These are phyloP conservation scores for Capitulum mitella DNA, from an alignment of 2,888 invertebrate genomes.

Conservation along the genomic window DNA sequence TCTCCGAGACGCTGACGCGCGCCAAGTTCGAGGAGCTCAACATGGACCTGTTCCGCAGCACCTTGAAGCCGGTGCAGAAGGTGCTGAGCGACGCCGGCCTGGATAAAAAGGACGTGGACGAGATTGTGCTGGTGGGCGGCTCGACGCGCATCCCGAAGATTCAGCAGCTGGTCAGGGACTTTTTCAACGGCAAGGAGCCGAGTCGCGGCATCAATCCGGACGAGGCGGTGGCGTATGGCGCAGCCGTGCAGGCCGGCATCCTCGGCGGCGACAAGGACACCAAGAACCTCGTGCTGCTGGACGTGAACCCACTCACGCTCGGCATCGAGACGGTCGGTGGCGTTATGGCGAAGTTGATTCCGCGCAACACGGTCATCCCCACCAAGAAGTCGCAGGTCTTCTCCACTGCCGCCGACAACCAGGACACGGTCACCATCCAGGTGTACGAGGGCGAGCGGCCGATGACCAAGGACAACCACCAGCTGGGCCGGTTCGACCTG, in stretches of 20 bases:
- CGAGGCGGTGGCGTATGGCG: conserved; percentile 97
- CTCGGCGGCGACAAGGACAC: conserved; percentile 95
- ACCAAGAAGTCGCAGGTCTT: conserved; percentile 99
- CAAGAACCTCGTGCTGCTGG: conserved; percentile 79
- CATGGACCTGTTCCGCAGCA: conserved; percentile 70
- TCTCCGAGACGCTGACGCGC: conserved; percentile 93
- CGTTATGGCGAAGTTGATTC: conserved; percentile 98
- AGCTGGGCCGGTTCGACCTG: conserved; percentile 95
- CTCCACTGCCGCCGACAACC: conserved; percentile 98
- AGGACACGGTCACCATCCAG: conserved; percentile 97
- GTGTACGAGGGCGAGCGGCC: conserved; percentile 98
- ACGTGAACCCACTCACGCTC: conserved; percentile 97
- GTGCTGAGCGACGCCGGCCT: conserved; percentile 98
- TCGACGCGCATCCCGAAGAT: conserved; percentile 99
- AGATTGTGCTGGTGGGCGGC: conserved; percentile 97
- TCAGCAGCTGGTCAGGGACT: conserved; percentile 84
- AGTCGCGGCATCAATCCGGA: conserved; percentile 97
- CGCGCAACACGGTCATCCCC: conserved; percentile 95
- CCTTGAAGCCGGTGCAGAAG: conserved; percentile 89
- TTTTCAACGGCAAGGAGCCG: conserved; percentile 96
- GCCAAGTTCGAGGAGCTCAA: conserved; percentile 98
- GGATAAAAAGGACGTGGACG: conserved; percentile 96
- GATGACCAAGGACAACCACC: conserved; percentile 99
- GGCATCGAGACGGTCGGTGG: conserved; percentile 99
- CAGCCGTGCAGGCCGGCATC: conserved; percentile 97